phyloP scores from a whole-genome alignment of 2,113 vertebrate genomes.

The Ancistrus triradiatus region DNA sequence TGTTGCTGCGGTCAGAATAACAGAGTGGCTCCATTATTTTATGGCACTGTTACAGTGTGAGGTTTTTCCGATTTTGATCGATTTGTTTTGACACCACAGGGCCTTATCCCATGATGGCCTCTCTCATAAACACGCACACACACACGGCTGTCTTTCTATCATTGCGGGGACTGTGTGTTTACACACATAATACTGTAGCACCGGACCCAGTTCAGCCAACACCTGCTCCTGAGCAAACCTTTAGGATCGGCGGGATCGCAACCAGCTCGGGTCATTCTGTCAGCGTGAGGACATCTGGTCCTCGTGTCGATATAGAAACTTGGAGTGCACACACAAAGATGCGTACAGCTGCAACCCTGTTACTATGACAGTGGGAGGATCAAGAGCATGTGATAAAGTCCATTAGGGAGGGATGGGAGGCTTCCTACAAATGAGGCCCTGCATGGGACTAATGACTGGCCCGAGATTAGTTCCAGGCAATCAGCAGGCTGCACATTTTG shows the following conservation, averaged over 20 bases:
- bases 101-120: neutral
- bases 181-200: no score
- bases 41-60: neutral
- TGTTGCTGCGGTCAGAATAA: neutral
- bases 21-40: neutral
- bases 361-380: conserved; percentile 43
- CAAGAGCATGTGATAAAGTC: conserved; percentile 34
- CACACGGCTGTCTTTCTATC: no score
- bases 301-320: no score
- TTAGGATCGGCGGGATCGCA: no score
- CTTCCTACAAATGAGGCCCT: conserved; percentile 38
- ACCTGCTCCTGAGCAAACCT: no score
- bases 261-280: no score
- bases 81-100: neutral
- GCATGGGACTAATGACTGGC: conserved; percentile 25
- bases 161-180: no score
- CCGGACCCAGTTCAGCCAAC: no score
- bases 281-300: no score
- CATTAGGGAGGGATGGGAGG: conserved; percentile 43
- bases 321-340: no score
- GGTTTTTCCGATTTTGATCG: neutral
- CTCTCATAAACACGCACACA: no score
- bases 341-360: conserved; percentile 38
- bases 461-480: conserved; percentile 38
- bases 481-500: conserved; percentile 17